Evolutionary conservation across 2,797 vertebrate species (phyloP).

Genomic region (Mallotus villosus): DNA sequence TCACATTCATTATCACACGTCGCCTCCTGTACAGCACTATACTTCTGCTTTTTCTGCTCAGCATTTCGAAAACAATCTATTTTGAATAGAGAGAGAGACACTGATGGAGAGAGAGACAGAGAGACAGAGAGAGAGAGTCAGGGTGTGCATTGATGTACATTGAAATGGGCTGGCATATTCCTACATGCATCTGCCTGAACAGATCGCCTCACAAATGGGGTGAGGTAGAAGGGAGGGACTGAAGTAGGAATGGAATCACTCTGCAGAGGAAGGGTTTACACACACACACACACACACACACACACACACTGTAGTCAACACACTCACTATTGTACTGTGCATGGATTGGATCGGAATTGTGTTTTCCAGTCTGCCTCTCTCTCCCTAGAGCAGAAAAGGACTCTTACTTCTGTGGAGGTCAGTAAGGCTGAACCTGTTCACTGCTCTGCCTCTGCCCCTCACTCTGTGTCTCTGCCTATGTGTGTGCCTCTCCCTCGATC

Average conservation of each 20-base stretch:
- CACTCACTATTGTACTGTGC: not conserved
- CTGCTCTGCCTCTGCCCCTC: not conserved
- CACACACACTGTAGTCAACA: not conserved
- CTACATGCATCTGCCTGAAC: conserved; percentile 2
- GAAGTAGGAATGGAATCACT: conserved; percentile 2
- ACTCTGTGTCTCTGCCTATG: not conserved
- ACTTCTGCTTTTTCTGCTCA: no score
- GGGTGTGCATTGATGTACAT: not conserved
- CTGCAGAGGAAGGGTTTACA: not conserved
- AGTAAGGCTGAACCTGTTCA: conserved; percentile 14
- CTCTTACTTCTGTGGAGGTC: conserved; percentile 9
- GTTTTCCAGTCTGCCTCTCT: not conserved
- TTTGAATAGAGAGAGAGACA: no score
- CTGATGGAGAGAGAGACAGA: no score
- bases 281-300: not conserved
- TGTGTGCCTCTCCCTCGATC: not conserved
- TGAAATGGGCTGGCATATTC: not conserved
- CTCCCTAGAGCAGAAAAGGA: not conserved
- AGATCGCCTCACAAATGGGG: not conserved
- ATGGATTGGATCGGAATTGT: not conserved
- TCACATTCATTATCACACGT: no score
- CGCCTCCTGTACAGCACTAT: no score
- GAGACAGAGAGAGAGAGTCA: no score
- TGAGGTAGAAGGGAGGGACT: not conserved
- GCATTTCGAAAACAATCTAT: no score